Conservation (phyloP, 1,140 invertebrate genomes). For the Portunus trituberculatus region DNA sequence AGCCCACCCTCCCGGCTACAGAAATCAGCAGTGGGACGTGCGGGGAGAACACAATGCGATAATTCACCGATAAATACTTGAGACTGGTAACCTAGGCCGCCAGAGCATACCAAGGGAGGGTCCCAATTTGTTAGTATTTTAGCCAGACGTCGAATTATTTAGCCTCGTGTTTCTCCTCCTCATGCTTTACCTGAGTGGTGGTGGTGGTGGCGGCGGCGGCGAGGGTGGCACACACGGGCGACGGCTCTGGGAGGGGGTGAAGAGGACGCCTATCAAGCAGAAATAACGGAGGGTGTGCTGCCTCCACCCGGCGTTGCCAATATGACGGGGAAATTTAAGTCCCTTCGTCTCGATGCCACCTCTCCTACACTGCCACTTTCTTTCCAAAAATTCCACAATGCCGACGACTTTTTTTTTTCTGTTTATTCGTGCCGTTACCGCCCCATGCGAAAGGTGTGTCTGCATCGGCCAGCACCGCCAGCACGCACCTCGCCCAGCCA, state of each 20-base stretch:
- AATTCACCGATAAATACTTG: slow-evolving; percentile 39
- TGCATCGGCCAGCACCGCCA: neutral
- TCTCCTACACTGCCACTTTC: slow-evolving; percentile 37
- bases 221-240: neutral
- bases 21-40: neutral
- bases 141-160: neutral
- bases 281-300: slow-evolving; percentile 34
- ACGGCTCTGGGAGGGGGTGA: neutral
- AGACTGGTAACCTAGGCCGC: slow-evolving; percentile 24
- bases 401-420: slow-evolving; percentile 9
- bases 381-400: slow-evolving; percentile 33
- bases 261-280: neutral
- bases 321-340: slow-evolving; percentile 32
- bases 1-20: neutral
- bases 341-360: neutral
- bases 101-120: slow-evolving; percentile 7
- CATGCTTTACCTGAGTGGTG: neutral
- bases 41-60: neutral
- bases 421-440: neutral
- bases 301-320: slow-evolving; percentile 25
- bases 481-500: too few species aligned
- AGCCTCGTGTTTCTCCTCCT: neutral
- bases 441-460: neutral
- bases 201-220: neutral
- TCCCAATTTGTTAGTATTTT: slow-evolving; percentile 23